Evolutionary conservation across 2,888 invertebrate genomes (phyloP), one percentile per base, ranked within the genome.

Genomic region (Chrysina gloriosa): DNA sequence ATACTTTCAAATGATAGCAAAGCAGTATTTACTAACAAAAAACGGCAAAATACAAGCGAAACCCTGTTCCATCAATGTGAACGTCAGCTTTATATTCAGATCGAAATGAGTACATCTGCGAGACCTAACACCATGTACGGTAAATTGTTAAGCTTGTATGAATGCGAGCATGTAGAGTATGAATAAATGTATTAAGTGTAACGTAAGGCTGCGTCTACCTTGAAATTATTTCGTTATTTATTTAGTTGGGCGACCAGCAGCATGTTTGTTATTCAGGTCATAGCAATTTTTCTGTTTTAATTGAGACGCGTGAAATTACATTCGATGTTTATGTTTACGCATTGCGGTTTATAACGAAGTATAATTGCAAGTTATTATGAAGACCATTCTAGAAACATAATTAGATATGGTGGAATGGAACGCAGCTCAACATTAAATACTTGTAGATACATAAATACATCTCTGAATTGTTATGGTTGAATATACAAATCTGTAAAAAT

Each of bases 131-230:
- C 19, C 19, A 52, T 52, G 19, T 42, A 42, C 25, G 16, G 16
- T 25, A 61, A 61, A 42, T 61, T 56, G 23, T 36, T 61, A 45
- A 9, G 19, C 45, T 19, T 21, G 16, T 45, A 45, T 21, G 21
- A 45, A 45, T n/a, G 2, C 19, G 34, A 14, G 16, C 6, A 52
- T 52, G 52, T 16, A 52, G 6, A 3, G 6, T 16, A 61, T 61
- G 42, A 61, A 61, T 61, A 61, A 42, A 61, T 61, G 58, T 27
- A 61, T 61, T 61, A 27, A 61, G 58, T 27, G 27, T 42, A 61
- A 61, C 16, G 58, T 27, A 61, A 42, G 16, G 39, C 27, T 42
- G 25, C 42, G 14, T 42, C 42, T 7, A 61, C 58, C 58, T 61
- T 61, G 58, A 42, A 42, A 61, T 42, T 23, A 27, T 42, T 14